Percentiles rank a stretch among this genome's conserved stretches.
These are phyloP conservation scores for Dendroctonus valens DNA, from an alignment of 1,140 invertebrate species.

Conservation along the genomic window DNA sequence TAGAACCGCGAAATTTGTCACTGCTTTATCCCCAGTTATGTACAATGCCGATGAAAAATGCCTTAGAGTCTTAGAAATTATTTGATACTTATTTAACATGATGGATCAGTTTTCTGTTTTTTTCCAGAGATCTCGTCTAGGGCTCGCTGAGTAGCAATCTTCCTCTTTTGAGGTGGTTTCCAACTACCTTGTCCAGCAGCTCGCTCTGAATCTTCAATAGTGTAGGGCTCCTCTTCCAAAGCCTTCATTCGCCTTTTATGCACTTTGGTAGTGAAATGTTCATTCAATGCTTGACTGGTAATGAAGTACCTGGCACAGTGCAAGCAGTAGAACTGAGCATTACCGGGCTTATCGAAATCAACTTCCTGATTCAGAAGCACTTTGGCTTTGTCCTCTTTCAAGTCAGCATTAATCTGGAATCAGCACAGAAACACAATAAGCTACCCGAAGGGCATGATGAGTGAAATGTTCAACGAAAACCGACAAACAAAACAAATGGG, in stretches of 20 bases:
- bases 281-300: slow-evolving; percentile 70
- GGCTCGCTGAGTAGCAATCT: slow-evolving; percentile 71
- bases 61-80: slow-evolving; percentile 3
- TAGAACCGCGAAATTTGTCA: slow-evolving; percentile 59
- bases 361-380: slow-evolving; percentile 81
- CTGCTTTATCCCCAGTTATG: slow-evolving; percentile 61
- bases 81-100: slow-evolving; percentile 9
- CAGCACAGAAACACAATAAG: not conserved
- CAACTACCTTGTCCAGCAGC: slow-evolving; percentile 86
- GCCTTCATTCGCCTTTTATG: slow-evolving; percentile 91
- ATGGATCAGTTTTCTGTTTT: slow-evolving; percentile 33
- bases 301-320: slow-evolving; percentile 94
- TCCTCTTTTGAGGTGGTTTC: slow-evolving; percentile 69
- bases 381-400: slow-evolving; percentile 67
- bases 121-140: slow-evolving; percentile 14
- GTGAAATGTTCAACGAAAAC: too few relatives aligned
- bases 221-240: slow-evolving; percentile 87
- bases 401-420: slow-evolving; percentile 73
- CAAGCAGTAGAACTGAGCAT: slow-evolving; percentile 88
- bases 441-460: too few relatives aligned
- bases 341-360: slow-evolving; percentile 86
- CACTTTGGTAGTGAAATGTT: slow-evolving; percentile 86
- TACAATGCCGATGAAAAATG: slow-evolving; percentile 59
- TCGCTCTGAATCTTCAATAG: slow-evolving; percentile 85
- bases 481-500: too few relatives aligned